These are phyloP conservation scores for Cartodere bifasciata DNA, from an alignment of 2,888 invertebrate species.

Conservation along the genomic window DNA sequence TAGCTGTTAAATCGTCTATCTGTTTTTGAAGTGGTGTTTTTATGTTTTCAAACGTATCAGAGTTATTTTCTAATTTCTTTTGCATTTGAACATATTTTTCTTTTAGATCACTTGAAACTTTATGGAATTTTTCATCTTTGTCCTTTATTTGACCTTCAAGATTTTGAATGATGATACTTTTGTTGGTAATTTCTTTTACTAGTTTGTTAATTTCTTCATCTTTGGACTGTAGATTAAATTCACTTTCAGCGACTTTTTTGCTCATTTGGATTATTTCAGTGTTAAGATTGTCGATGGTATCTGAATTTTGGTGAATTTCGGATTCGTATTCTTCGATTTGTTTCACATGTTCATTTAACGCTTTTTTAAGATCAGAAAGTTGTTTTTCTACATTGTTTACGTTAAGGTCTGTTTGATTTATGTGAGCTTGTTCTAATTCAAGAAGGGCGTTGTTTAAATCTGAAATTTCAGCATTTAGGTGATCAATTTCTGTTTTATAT, in stretches of 20 bases:
- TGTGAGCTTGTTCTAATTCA: constrained; percentile 40
- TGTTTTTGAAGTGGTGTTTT: constrained; percentile 28
- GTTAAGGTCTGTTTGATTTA: constrained; percentile 16
- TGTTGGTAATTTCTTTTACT: constrained; percentile 32
- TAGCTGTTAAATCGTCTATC: constrained; percentile 41
- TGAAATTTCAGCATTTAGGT: constrained; percentile 37
- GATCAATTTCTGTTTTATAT: constrained; percentile 22
- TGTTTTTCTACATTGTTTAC: constrained; percentile 40
- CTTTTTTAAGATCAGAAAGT: constrained; percentile 41
- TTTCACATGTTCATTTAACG: constrained; percentile 40
- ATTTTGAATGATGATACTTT: constrained; percentile 28
- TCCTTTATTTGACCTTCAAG: constrained; percentile 33
- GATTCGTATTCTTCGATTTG: constrained; percentile 41
- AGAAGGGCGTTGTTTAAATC: constrained; percentile 39
- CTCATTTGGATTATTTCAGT: constrained; percentile 42
- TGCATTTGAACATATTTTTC: constrained; percentile 30
- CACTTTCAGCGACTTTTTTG: constrained; percentile 35
- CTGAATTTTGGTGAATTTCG: constrained; percentile 41
- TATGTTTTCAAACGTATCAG: constrained; percentile 26
- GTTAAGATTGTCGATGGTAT: constrained; percentile 48
- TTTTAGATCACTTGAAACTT: constrained; percentile 29
- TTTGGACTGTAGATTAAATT: constrained; percentile 31
- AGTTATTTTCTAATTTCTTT: constrained; percentile 27
- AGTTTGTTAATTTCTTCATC: constrained; percentile 38
- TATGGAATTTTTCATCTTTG: constrained; percentile 34